Evolutionary conservation across 2,797 vertebrate genomes (phyloP), one percentile per base, ranked within the genome.

Genomic region (Microctenopoma steveboyesi): DNA sequence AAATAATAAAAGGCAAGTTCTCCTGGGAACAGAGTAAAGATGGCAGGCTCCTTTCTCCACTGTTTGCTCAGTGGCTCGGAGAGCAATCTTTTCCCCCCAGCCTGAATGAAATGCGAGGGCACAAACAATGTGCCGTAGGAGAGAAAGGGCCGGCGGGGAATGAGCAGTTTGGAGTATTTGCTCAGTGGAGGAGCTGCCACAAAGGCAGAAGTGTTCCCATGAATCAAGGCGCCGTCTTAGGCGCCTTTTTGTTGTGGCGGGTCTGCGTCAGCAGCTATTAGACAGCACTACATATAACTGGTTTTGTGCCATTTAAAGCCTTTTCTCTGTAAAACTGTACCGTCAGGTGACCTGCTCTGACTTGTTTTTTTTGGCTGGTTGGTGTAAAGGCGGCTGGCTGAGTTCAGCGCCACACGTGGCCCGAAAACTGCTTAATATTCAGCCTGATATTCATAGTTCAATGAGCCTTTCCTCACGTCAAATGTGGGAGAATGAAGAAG

Each of bases 151-250:
- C 74, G 94, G 94, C 90, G 92, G 93, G 94, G 95, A 96, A 94
- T 93, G 95, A 95, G 94, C 96, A 96, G 96, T 96, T 94, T 97
- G 96, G 94, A 95, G 95, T 98, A 96, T 98, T 98, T 98, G 94
- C 96, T 96, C 94, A 97, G 95, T 95, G 96, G 96, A 97, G 96
- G 95, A 95, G 94, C 93, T 79, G 92, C 92, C 94, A 96, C 96
- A 97, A 96, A 95, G 94, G 94, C 86, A 83, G 92, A 85, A 92
- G 92, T 93, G 95, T 97, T 97, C 95, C 95, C 95, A 96, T 93
- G 95, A 95, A 95, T 94, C 95, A 93, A 89, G 93, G 77, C 86
- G 81, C 90, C 90, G 94, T 91, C 92, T 94, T 92, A 89, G 92
- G 74, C 85, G 76, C 91, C 93, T 95, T 95, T 95, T 95, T 96